phyloP scores from a whole-genome alignment of 2,888 invertebrate species.

The Tyria jacobaeae region DNA sequence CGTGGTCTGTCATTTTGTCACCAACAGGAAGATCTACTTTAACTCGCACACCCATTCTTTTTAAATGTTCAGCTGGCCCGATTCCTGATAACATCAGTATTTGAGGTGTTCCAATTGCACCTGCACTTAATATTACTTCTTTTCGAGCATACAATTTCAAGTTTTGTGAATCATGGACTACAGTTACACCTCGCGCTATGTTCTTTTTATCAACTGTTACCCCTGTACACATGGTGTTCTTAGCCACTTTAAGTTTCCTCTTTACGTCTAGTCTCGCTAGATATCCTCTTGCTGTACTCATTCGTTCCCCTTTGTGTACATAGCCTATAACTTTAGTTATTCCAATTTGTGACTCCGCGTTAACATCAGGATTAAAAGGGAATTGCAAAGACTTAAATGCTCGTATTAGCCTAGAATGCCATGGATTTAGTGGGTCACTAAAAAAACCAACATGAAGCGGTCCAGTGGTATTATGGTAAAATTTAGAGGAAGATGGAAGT shows the following conservation, averaged over 20 bases:
- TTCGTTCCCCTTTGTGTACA: slow-evolving; percentile 61
- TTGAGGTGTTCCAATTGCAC: slow-evolving; percentile 67
- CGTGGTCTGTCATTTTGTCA: slow-evolving; percentile 65
- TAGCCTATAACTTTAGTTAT: slow-evolving; percentile 61
- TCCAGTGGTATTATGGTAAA: slow-evolving; percentile 68
- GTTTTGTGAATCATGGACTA: slow-evolving; percentile 29
- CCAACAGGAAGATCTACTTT: slow-evolving; percentile 67
- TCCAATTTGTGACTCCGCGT: slow-evolving; percentile 67
- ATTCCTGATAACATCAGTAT: slow-evolving; percentile 72
- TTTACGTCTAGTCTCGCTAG: slow-evolving; percentile 55
- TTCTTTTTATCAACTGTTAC: slow-evolving; percentile 61
- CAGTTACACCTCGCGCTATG: slow-evolving; percentile 60
- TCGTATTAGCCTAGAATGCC: slow-evolving; percentile 59
- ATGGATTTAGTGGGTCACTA: slow-evolving; percentile 57
- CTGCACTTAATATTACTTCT: slow-evolving; percentile 71
- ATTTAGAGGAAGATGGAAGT: slow-evolving; percentile 59
- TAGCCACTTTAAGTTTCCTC: slow-evolving; percentile 56
- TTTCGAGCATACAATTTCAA: slow-evolving; percentile 55
- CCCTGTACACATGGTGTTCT: slow-evolving; percentile 58
- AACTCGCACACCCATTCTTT: slow-evolving; percentile 53
- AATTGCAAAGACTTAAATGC: slow-evolving; percentile 57
- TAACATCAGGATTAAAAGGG: slow-evolving; percentile 65
- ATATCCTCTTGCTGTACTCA: slow-evolving; percentile 67
- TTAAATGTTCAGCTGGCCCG: slow-evolving; percentile 62
- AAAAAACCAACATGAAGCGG: slow-evolving; percentile 61